phyloP scores from a whole-genome alignment of 2,797 vertebrate genomes.

The Anguilla obscura region DNA sequence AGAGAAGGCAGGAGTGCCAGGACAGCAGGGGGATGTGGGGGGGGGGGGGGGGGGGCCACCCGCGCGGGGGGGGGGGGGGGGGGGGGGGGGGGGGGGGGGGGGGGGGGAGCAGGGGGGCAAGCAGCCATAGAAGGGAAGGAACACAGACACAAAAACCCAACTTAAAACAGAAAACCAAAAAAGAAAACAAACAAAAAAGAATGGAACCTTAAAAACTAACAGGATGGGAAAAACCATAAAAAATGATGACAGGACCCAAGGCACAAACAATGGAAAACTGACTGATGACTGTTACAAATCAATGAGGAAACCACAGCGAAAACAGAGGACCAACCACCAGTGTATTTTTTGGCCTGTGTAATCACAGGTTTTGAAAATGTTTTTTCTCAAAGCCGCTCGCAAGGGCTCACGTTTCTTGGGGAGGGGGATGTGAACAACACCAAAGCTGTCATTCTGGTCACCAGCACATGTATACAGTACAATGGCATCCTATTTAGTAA shows the following conservation, averaged over 20 bases:
- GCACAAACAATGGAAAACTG: background rate
- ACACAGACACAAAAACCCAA: constrained; percentile 64
- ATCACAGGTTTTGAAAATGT: background rate
- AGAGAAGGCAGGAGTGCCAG: too few species aligned
- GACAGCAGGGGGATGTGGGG: too few species aligned
- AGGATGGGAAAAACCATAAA: background rate
- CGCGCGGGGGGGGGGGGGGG: too few species aligned
- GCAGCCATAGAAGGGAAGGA: constrained; percentile 60
- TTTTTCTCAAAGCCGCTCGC: background rate
- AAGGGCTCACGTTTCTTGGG: background rate
- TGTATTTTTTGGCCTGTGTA: background rate
- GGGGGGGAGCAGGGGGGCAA: constrained; percentile 52
- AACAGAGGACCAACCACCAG: background rate
- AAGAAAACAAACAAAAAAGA: constrained; percentile 44
- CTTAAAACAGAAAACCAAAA: constrained; percentile 66
- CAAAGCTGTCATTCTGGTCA: background rate
- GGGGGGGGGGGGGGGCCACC: too few species aligned
- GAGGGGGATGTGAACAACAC: background rate
- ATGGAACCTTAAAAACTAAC: constrained; percentile 32
- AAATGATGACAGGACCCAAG: background rate
- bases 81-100: constrained; percentile 23
- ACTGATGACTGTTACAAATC: background rate
- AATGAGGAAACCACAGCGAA: background rate
- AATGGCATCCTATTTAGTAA: background rate
- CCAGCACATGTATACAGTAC: background rate